Conservation (phyloP, 2,797 vertebrate species). For the Ctenopoma multispine region DNA sequence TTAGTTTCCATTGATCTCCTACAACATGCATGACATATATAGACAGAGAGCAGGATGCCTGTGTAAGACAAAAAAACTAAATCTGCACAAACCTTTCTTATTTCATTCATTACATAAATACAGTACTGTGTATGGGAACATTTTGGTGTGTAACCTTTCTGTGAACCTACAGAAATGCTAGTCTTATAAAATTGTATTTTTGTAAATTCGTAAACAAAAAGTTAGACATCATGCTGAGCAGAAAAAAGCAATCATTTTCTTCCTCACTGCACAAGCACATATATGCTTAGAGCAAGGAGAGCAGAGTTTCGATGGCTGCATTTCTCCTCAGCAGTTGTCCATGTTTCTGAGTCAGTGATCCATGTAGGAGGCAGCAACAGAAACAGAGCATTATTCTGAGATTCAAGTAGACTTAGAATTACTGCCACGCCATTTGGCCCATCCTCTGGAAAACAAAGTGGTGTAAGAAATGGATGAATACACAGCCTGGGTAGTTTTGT, state of each 20-base stretch:
- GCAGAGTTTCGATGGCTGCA: conserved; percentile 40
- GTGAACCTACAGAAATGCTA: background rate
- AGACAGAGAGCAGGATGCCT: background rate
- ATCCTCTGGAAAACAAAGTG: conserved; percentile 50
- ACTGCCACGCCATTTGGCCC: conserved; percentile 72
- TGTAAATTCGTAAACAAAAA: conserved; percentile 14
- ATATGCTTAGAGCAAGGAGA: conserved; percentile 21
- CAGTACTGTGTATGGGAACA: background rate
- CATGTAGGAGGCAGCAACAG: conserved; percentile 56
- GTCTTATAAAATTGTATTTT: background rate
- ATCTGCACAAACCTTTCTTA: no score
- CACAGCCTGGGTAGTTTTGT: conserved; percentile 42
- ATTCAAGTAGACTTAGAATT: conserved; percentile 73
- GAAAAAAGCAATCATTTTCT: conserved; percentile 30
- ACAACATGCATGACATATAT: background rate
- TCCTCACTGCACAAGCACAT: background rate
- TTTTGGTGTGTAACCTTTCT: background rate
- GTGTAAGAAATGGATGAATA: conserved; percentile 54
- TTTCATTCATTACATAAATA: background rate
- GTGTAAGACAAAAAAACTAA: background rate
- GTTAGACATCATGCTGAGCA: background rate
- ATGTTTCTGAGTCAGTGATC: conserved; percentile 73
- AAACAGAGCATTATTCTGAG: conserved; percentile 61
- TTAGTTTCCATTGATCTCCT: background rate
- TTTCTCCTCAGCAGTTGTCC: conserved; percentile 41